A percentile compares a stretch with the other conserved stretches of the same genome.
phyloP scores from a whole-genome alignment of 2,888 invertebrate species.

The Quadriops clusia region DNA sequence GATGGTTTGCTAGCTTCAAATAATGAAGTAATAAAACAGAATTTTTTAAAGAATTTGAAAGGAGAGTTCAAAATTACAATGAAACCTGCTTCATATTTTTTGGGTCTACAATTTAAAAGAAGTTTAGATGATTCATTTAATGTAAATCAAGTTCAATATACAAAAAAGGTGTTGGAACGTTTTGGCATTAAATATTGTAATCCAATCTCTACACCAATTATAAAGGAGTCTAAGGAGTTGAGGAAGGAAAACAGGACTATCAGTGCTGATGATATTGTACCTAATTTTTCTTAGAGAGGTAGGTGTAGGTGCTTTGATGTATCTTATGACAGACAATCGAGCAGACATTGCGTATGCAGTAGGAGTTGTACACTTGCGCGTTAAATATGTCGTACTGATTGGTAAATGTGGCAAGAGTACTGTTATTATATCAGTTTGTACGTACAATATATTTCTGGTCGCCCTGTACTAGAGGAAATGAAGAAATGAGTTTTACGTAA shows the following conservation, averaged over 20 bases:
- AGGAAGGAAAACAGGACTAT: no score
- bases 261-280: slow-evolving; percentile 1
- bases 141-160: slow-evolving; percentile 5
- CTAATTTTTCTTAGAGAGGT: background rate
- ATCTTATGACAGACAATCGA: slow-evolving; percentile 6
- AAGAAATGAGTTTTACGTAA: no score
- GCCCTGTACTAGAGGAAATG: no score
- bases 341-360: slow-evolving; percentile 9
- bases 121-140: slow-evolving; percentile 3
- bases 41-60: background rate
- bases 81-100: slow-evolving; percentile 1
- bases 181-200: slow-evolving; percentile 7
- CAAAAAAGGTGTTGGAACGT: slow-evolving; percentile 2
- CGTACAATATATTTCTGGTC: no score
- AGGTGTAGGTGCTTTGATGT: background rate
- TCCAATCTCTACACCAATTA: background rate
- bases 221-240: no score
- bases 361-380: slow-evolving; percentile 2
- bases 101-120: slow-evolving; percentile 1
- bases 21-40: background rate
- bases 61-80: background rate
- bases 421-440: no score
- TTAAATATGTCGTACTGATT: no score
- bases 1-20: slow-evolving; percentile 23
- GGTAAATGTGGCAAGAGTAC: no score